Evolutionary conservation across 1,140 invertebrate species (phyloP).

Genomic region (Anoplolepis gracilipes): DNA sequence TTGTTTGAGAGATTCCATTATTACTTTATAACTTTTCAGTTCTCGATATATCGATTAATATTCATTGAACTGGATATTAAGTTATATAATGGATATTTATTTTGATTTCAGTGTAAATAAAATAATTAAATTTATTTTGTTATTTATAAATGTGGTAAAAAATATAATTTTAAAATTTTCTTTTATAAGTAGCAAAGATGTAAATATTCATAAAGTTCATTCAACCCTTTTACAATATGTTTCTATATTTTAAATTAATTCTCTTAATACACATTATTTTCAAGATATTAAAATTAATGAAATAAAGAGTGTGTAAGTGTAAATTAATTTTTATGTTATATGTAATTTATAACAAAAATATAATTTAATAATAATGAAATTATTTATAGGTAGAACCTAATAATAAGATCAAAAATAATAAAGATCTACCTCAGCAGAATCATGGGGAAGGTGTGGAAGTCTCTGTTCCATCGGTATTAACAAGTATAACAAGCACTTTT

Average conservation of each 20-base stretch:
- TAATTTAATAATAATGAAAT: neutral
- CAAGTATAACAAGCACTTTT: slow-evolving; percentile 73
- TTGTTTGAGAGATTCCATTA: neutral
- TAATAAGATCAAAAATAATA: slow-evolving; percentile 76
- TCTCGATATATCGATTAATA: neutral
- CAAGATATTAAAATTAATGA: neutral
- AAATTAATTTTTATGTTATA: neutral
- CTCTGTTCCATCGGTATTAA: slow-evolving; percentile 79
- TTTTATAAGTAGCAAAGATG: slow-evolving; percentile 8
- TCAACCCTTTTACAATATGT: neutral
- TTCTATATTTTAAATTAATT: neutral
- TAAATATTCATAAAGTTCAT: neutral
- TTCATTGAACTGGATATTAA: neutral
- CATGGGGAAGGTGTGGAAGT: slow-evolving; percentile 73
- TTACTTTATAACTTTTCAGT: neutral
- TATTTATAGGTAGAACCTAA: slow-evolving; percentile 75
- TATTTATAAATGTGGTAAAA: neutral
- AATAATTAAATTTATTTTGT: neutral
- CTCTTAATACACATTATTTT: neutral
- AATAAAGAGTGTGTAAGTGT: neutral
- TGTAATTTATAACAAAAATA: slow-evolving; percentile 2
- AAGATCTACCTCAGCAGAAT: slow-evolving; percentile 73
- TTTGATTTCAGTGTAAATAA: slow-evolving; percentile 30
- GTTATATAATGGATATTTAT: neutral
- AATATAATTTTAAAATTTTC: neutral